Conservation (phyloP, 2,113 vertebrate species). For the Pyrgilauda ruficollis region DNA sequence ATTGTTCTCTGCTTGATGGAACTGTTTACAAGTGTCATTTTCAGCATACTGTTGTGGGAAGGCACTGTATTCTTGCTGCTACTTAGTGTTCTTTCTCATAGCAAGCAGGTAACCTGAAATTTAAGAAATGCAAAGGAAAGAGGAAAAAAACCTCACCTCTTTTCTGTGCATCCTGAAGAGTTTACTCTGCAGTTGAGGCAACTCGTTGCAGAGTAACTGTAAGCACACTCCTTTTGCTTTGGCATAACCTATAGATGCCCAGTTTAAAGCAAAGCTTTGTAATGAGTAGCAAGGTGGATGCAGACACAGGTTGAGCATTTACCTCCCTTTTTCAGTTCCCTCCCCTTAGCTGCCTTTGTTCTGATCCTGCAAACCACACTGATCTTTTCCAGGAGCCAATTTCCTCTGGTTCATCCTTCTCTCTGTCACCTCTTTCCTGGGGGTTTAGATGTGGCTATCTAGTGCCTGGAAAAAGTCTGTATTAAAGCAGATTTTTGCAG, state of each 20-base stretch:
- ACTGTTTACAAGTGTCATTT: constrained; percentile 51
- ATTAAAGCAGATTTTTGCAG: neutral
- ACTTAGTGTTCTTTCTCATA: neutral
- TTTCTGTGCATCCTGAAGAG: neutral
- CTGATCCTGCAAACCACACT: neutral
- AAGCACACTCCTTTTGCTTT: neutral
- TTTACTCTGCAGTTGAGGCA: neutral
- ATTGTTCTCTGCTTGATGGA: constrained; percentile 20
- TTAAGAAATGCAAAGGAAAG: neutral
- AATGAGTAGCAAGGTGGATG: neutral
- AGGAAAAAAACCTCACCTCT: fast-evolving
- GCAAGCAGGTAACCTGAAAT: neutral
- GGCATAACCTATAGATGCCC: neutral
- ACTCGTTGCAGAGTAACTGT: neutral
- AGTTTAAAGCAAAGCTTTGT: neutral
- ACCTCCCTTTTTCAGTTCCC: neutral
- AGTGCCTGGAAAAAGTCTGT: neutral
- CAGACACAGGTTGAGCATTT: neutral
- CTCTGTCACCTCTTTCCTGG: neutral
- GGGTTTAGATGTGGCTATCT: neutral
- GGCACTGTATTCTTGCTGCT: neutral
- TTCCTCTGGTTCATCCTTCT: neutral
- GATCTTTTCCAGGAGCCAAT: neutral
- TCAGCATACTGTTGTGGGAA: neutral
- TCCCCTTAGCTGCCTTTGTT: neutral